Percentiles rank a stretch among this genome's conserved stretches.
phyloP scores from a whole-genome alignment of 2,797 vertebrate genomes.

The Pelochelys cantorii region DNA sequence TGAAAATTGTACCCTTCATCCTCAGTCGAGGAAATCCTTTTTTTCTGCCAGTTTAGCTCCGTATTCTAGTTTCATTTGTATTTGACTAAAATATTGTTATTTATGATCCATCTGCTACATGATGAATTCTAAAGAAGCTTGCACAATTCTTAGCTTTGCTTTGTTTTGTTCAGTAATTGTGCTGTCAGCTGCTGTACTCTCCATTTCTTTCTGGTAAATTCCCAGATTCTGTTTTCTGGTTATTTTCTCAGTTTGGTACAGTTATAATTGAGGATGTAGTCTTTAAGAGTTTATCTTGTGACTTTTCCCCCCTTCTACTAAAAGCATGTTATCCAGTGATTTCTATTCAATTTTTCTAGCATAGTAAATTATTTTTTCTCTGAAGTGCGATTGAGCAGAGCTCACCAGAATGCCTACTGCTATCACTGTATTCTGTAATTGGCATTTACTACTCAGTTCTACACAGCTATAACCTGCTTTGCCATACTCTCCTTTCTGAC shows the following conservation, averaged over 20 bases:
- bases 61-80: not conserved
- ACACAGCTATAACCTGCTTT: constrained; percentile 29
- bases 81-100: not conserved
- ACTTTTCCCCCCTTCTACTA: not conserved
- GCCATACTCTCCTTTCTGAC: not conserved
- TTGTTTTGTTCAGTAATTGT: not conserved
- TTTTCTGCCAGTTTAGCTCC: not conserved
- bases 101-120: not conserved
- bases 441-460: not conserved
- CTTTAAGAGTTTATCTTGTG: not conserved
- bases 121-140: not conserved
- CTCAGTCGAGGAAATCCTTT: not conserved
- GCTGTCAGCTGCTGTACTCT: not conserved
- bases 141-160: not conserved
- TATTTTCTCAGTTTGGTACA: constrained; percentile 24
- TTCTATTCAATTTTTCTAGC: not conserved
- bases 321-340: not conserved
- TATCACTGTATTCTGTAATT: not conserved
- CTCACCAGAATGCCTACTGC: not conserved
- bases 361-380: not conserved
- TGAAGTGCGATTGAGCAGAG: not conserved
- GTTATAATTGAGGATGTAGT: not conserved
- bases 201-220: not conserved
- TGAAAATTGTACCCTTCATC: not conserved
- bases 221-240: constrained; percentile 18